Base-by-base conservation (phyloP, 2,888 invertebrate species). In the Troilus luridus region DNA sequence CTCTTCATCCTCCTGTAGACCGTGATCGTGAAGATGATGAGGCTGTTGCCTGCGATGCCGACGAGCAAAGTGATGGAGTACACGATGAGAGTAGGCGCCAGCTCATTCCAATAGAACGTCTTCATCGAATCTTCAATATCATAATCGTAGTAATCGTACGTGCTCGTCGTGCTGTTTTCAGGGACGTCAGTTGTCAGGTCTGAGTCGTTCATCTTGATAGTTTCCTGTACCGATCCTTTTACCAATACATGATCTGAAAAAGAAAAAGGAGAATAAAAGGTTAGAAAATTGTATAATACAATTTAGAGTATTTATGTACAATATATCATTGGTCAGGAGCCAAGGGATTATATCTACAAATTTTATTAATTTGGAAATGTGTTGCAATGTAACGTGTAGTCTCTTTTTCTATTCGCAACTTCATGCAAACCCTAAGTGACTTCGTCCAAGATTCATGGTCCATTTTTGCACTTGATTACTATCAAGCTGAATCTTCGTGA, bases 51-150 rank as follows among this genome's bases (percentile, higher is more conserved):
- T 60, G 95, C 94, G 81, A 96, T 94, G 64, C 96, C 96, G 64
- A 96, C 94, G 90, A 96, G 93, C 93, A 96, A 95, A 6, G 96
- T 96, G 58, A 96, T 93, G 14, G 95, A 94, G 94, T 96, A 96
- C 85, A 96, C 94, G 41, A 95, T 93, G 24, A 95, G 94, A 10
- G 95, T 95, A 0, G 96, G 96, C 62, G 95, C 94, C 90, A 96
- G 93, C 93, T 96, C 96, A 17, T 94, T 93, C 95, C 96, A 95
- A 92, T 95, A 94, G 93, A 95, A 95, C 81, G 93, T 94, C 59
- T 93, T 94, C 92, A 94, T 93, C 24, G 95, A 94, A 81, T 95
- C 95, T 88, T 95, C 94, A 92, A 94, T 94, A 93, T 95, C 95
- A 93, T 95, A 95, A 92, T 95, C 95, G 92, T 94, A 94, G 92